Evolutionary conservation across 2,888 invertebrate species (phyloP), one percentile per base, ranked within the genome.

Genomic region (Stegana nigrithorax): DNA sequence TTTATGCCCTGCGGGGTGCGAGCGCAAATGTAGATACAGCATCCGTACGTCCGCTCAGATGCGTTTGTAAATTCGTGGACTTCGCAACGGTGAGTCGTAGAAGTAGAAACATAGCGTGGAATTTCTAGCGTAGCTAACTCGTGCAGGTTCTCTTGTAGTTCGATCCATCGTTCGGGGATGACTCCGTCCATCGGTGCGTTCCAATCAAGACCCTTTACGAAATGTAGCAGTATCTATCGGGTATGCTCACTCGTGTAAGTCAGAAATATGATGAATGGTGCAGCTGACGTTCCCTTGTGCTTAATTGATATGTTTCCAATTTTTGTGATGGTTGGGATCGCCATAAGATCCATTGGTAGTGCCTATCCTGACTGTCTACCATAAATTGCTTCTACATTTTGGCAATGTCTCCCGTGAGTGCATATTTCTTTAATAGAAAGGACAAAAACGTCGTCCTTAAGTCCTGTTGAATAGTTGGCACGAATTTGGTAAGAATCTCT

Each of bases 401-500:
- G 3, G 36, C 14, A 5, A 36, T 36, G 36, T 36, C 36, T 4
- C 36, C 36, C 14, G 36, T 29, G 6, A 29, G 10, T 12, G 42
- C 42, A 7, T 10, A 42, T 12, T 12, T 7, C 8, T 42, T 44
- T 44, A 44, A 19, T 44, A 14, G 44, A 44, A 14, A 17, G 14
- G 44, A 17, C 8, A 44, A 44, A 14, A 44, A 19, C 17, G 19
- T 44, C 8, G 44, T 44, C 14, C 42, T 25, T 5, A 60, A 23
- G 3, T 50, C 36, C 5, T 51, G 60, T 26, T 60, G 60, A 3
- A 60, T 42, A 19, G 19, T 32, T n/a, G 60, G 50, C 12, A 51
- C 60, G 25, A 51, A 51, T 12, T 42, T 26, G n/a, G 53, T n/a
- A 10, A 44, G 17, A 4, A n/a, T n/a, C n/a, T n/a, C n/a, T n/a